Evolutionary conservation across 35 echinoderm and acorn worm species (phyloP).

Genomic region (Chiridota heheva): DNA sequence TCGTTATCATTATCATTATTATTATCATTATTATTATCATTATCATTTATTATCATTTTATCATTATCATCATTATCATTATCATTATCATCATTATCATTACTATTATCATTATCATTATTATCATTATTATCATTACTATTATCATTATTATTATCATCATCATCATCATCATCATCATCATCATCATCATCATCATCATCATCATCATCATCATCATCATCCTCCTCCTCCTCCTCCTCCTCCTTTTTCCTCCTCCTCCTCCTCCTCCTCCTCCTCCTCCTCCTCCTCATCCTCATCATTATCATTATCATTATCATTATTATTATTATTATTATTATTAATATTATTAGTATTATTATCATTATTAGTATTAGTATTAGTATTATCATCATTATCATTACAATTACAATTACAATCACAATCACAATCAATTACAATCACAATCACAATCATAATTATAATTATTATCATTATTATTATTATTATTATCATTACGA

Average conservation of each 20-base stretch:
- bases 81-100: neutral
- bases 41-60: too few relatives aligned
- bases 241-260: neutral
- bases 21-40: neutral
- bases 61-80: too few relatives aligned
- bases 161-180: neutral
- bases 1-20: neutral
- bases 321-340: neutral
- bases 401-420: too few relatives aligned
- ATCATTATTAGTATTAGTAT: too few relatives aligned
- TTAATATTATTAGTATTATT: too few relatives aligned
- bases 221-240: too few relatives aligned
- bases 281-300: too few relatives aligned
- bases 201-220: neutral
- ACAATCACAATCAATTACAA: neutral
- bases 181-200: neutral
- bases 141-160: conserved; percentile 2
- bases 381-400: too few relatives aligned
- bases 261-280: neutral
- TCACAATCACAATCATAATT: too few relatives aligned
- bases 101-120: neutral
- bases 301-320: neutral
- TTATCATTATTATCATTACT: neutral
- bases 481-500: too few relatives aligned
- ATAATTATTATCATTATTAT: too few relatives aligned